Percentiles rank a stretch among this genome's conserved stretches.
Evolutionary conservation across 2,113 vertebrate genomes (phyloP).

Genomic region (Glareola pratincola): DNA sequence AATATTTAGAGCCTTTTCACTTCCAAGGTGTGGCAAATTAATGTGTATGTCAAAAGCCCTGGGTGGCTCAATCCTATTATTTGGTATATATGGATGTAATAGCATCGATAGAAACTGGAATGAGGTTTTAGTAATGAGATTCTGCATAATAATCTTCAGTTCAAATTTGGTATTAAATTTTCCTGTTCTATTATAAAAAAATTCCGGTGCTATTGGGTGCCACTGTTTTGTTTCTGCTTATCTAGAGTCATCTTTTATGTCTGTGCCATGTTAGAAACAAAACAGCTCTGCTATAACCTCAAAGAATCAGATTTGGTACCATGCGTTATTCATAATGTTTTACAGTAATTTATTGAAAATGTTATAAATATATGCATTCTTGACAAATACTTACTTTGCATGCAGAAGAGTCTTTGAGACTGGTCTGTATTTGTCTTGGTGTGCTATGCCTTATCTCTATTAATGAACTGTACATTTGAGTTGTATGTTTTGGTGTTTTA

Average conservation of each 20-base stretch:
- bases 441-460: background rate
- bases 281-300: background rate
- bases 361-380: background rate
- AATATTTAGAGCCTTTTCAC: conserved; percentile 14
- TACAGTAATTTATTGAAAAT: background rate
- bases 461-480: background rate
- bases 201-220: background rate
- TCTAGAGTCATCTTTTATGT: background rate
- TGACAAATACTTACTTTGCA: background rate
- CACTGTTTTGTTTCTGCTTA: background rate
- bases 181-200: background rate
- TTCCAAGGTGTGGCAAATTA: background rate
- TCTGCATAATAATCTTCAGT: background rate
- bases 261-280: background rate
- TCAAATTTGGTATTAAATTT: background rate
- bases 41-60: background rate
- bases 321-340: background rate
- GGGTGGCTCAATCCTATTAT: background rate
- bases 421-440: background rate
- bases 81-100: background rate
- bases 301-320: background rate
- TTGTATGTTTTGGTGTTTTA: background rate
- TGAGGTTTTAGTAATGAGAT: background rate
- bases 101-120: background rate
- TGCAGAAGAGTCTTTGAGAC: background rate